A percentile compares a stretch with the other conserved stretches of the same genome.
Conservation (phyloP, 2,888 invertebrate species). For the Arctia plantaginis region DNA sequence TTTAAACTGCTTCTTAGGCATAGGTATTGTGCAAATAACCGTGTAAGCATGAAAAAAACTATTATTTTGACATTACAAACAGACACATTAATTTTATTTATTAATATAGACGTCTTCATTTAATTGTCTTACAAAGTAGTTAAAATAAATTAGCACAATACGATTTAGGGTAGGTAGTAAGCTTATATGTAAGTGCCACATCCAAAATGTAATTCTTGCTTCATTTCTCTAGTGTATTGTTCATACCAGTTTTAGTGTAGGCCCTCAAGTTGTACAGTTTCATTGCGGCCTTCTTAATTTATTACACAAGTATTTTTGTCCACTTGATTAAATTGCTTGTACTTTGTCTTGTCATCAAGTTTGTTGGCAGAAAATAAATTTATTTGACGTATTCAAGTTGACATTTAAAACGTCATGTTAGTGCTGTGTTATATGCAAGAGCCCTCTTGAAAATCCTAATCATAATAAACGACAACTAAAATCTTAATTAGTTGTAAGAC, state of each 20-base stretch:
- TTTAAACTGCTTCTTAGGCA: no score
- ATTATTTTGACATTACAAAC: no score
- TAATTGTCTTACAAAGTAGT: neutral
- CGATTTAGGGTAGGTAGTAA: neutral
- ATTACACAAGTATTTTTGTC: conserved; percentile 7
- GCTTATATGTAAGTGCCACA: neutral
- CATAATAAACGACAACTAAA: no score
- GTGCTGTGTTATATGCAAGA: neutral
- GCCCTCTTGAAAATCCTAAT: neutral
- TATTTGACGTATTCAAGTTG: neutral
- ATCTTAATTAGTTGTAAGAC: no score
- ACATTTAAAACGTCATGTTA: neutral
- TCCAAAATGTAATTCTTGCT: neutral
- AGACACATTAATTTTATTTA: no score
- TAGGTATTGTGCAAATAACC: no score
- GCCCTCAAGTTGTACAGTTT: conserved; percentile 1
- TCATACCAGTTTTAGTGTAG: neutral
- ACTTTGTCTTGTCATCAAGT: neutral
- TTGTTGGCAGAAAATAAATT: neutral
- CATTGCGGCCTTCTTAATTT: conserved; percentile 8
- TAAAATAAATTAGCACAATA: neutral
- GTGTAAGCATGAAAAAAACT: no score
- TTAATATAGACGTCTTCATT: neutral
- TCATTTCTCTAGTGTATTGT: neutral
- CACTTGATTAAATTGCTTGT: conserved; percentile 7